Conservation (phyloP, 2,113 vertebrate genomes). For the Chaetodon trifascialis region DNA sequence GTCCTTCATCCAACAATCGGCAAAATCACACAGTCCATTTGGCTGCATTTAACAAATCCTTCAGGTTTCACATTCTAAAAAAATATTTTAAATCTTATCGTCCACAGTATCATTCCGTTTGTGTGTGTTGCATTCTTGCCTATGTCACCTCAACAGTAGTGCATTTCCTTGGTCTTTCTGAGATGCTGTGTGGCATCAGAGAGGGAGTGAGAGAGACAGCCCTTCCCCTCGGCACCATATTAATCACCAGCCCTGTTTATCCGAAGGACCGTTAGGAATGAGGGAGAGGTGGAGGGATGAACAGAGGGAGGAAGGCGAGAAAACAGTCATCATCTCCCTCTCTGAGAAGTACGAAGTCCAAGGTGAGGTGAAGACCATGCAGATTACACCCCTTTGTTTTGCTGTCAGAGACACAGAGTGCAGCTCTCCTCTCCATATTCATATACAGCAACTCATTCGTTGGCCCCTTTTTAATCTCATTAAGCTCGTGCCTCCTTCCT, state of each 20-base stretch:
- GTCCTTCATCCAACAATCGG: conserved; percentile 51
- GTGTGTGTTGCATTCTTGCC: background rate
- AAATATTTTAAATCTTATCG: conserved; percentile 14
- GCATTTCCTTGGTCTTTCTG: conserved; percentile 66
- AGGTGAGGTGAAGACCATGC: conserved; percentile 39
- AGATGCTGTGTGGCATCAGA: conserved; percentile 67
- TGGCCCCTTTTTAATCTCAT: conserved; percentile 43
- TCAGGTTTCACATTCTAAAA: conserved; percentile 62
- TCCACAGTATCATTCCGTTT: conserved; percentile 39
- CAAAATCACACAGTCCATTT: conserved; percentile 58
- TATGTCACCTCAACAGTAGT: conserved; percentile 78
- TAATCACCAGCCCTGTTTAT: conserved; percentile 79
- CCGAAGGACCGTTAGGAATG: conserved; percentile 65
- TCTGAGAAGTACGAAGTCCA: conserved; percentile 67
- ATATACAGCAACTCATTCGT: conserved; percentile 39
- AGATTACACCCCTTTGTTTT: conserved; percentile 73
- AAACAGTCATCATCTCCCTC: conserved; percentile 51
- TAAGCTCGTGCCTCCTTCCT: conserved; percentile 60
- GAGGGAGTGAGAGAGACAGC: conserved; percentile 61
- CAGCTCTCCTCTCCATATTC: conserved; percentile 59
- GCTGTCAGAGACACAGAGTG: conserved; percentile 46
- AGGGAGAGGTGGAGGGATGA: conserved; percentile 59
- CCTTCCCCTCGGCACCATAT: conserved; percentile 78
- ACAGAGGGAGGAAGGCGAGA: conserved; percentile 39
- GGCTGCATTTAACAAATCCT: conserved; percentile 56